A percentile compares a stretch with the other conserved stretches of the same genome.
Conservation (phyloP, 2,888 invertebrate genomes). For the Brachypterus glaber region DNA sequence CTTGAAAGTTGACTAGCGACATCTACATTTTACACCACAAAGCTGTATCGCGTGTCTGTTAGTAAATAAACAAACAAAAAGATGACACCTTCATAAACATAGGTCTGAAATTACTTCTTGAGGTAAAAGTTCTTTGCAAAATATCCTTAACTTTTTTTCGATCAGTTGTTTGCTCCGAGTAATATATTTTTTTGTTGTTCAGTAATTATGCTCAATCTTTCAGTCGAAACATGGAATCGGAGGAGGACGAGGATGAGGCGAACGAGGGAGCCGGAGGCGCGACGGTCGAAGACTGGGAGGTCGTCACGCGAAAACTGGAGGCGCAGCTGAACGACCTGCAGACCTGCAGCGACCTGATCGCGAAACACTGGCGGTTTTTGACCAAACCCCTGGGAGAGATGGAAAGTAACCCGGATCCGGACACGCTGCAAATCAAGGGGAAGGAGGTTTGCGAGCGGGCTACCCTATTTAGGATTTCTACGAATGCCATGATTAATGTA, state of each 20-base stretch:
- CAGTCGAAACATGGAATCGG: constrained; percentile 61
- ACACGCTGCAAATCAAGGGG: constrained; percentile 55
- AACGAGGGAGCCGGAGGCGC: constrained; percentile 45
- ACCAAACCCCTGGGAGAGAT: constrained; percentile 72
- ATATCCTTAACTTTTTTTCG: too few relatives aligned
- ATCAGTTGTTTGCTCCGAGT: too few relatives aligned
- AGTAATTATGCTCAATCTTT: constrained; percentile 4
- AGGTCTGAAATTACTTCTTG: too few relatives aligned
- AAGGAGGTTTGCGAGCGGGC: constrained; percentile 90
- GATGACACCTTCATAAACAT: too few relatives aligned
- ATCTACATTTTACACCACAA: too few relatives aligned
- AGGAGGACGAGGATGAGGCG: constrained; percentile 54
- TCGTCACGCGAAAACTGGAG: constrained; percentile 62
- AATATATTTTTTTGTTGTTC: too few relatives aligned
- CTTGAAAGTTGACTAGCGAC: too few relatives aligned
- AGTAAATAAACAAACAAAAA: too few relatives aligned
- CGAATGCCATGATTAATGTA: constrained; percentile 94
- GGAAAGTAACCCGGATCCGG: constrained; percentile 49
- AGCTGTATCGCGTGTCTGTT: too few relatives aligned
- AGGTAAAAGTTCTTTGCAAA: too few relatives aligned
- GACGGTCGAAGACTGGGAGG: constrained; percentile 48
- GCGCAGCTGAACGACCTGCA: constrained; percentile 81
- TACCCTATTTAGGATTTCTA: constrained; percentile 90
- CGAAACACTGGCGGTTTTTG: constrained; percentile 77
- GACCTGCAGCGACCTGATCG: constrained; percentile 84